A percentile compares a stretch with the other conserved stretches of the same genome.
Conservation (phyloP, 2,888 invertebrate genomes). For the Leptinotarsa juncta region DNA sequence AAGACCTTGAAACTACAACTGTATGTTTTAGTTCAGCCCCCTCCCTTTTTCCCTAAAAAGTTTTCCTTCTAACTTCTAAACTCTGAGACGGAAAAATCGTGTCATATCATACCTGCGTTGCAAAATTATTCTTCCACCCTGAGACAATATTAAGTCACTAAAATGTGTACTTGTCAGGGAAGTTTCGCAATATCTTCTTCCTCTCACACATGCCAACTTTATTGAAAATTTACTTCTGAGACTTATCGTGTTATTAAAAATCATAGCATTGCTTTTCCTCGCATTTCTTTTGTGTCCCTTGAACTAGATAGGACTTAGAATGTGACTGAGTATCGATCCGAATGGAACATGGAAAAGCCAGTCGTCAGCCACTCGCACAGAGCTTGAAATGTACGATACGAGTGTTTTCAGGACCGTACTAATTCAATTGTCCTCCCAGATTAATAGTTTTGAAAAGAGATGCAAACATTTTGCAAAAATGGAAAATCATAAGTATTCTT, state of each 20-base stretch:
- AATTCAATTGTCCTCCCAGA: not conserved
- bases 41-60: no score
- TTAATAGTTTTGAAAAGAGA: no score
- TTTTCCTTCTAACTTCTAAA: no score
- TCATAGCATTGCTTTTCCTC: not conserved
- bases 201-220: not conserved
- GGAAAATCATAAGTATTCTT: no score
- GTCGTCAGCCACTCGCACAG: not conserved
- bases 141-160: not conserved
- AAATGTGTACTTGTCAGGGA: not conserved
- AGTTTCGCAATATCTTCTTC: not conserved
- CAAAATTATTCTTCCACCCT: no score
- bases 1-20: no score
- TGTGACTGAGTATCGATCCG: conserved; percentile 46
- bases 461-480: no score
- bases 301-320: conserved; percentile 51
- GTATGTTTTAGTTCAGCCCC: no score
- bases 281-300: conserved; percentile 43
- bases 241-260: not conserved
- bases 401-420: not conserved
- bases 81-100: no score
- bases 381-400: not conserved
- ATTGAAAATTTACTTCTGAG: conserved; percentile 1
- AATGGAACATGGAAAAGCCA: not conserved
- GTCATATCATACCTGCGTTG: no score